Evolutionary conservation across 2,113 vertebrate species (phyloP), one percentile per base, ranked within the genome.

Genomic region (Paramisgurnus dabryanus): DNA sequence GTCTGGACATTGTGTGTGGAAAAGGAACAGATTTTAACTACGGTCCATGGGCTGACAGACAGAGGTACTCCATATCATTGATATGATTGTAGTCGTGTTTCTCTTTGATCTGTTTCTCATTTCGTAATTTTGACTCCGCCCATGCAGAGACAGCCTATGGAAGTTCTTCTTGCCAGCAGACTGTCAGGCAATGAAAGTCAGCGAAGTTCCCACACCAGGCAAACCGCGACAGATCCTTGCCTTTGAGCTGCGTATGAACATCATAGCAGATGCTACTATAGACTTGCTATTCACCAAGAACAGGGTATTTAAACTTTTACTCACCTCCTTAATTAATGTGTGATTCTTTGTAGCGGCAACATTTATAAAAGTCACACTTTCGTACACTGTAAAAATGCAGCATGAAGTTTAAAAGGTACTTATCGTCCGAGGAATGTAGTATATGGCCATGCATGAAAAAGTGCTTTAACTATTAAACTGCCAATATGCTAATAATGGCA

Each of bases 11-110:
- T 11, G 97, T 99, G 79, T 99, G 97, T 90, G 98, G 97, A 0
- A 99, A 99, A 93, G 98, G 97, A 89, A 99, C 97, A 5, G 97
- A 98, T 78, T 98, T 99, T 89, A 99, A 99, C 89, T 99, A 99
- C 15, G 98, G 98, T 4, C 98, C 97, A 0, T 99, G 98, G 98
- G 97, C 95, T 6, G 98, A 99, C 73, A 94, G 97, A 39, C 97
- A 99, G 88, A 98, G 98, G 98, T 98, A 11, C 55, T 43, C 11
- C 40, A 13, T 64, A 3, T 45, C 55, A 43, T 50, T 22, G 18
- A 15, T 15, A 78, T 40, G 18, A 2, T 60, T n/a, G 79, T 18
- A 27, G 15, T 39, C 55, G 7, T 27, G 7, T 6, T 0, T 53
- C 34, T n/a, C 57, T 39, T n/a, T n/a, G 13, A 22, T 13, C 13